Conservation (phyloP, 2,888 invertebrate species). For the Chironomus tentans region DNA sequence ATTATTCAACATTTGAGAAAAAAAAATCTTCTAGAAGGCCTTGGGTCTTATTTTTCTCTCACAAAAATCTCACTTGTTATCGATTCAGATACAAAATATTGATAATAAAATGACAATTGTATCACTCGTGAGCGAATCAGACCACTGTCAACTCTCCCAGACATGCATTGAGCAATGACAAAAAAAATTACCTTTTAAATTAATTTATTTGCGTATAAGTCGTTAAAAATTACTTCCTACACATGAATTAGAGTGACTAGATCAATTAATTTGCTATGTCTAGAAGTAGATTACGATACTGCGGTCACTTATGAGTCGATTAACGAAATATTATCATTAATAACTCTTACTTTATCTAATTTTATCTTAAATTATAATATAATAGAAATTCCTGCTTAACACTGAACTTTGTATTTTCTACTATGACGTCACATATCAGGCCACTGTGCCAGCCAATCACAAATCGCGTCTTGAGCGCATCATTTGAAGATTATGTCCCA, state of each 20-base stretch:
- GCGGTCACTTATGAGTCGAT: neutral
- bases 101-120: no score
- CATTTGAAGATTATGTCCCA: no score
- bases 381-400: neutral
- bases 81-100: neutral
- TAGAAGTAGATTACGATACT: neutral
- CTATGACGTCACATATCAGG: neutral
- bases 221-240: neutral
- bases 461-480: no score
- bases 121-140: no score
- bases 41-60: neutral
- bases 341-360: neutral
- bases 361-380: neutral
- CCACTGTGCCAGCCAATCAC: no score
- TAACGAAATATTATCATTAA: neutral
- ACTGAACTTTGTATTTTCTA: neutral
- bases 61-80: neutral
- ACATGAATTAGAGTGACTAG: neutral
- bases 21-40: neutral
- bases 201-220: neutral
- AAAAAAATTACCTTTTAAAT: neutral
- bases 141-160: no score
- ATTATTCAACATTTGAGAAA: neutral
- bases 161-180: no score
- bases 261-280: neutral